Evolutionary conservation across 2,113 vertebrate species (phyloP).

Genomic region (Cinclus cinclus): DNA sequence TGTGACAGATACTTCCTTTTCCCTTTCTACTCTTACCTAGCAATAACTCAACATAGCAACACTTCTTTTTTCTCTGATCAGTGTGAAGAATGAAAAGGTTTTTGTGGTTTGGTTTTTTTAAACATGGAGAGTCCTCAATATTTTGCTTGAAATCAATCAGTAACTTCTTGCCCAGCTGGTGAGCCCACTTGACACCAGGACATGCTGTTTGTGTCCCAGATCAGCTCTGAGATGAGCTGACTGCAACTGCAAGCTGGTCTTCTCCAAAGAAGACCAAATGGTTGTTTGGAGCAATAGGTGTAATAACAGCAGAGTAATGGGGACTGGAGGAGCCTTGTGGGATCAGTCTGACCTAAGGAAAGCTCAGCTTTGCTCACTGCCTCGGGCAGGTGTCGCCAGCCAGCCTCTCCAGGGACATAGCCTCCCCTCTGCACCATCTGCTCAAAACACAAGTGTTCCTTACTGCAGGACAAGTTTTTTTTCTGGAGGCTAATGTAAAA

Average conservation of each 20-base stretch:
- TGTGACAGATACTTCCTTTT: not conserved
- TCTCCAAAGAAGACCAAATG: not conserved
- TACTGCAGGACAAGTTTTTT: not conserved
- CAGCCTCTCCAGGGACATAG: not conserved
- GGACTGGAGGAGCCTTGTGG: accelerated
- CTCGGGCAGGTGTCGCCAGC: not conserved
- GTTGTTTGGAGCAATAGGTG: not conserved
- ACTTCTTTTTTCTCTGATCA: not conserved
- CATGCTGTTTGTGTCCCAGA: not conserved
- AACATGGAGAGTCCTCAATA: not conserved
- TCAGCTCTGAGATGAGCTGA: not conserved
- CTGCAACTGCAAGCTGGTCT: not conserved
- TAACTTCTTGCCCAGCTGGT: not conserved
- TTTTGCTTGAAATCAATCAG: not conserved
- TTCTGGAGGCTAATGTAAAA: not conserved
- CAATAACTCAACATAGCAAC: not conserved
- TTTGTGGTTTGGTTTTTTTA: not conserved
- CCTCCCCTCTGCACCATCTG: not conserved
- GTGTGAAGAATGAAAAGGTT: not conserved
- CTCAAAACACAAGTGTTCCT: not conserved
- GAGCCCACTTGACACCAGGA: not conserved
- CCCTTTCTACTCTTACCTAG: not conserved
- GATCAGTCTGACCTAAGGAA: not conserved
- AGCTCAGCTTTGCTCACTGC: not conserved
- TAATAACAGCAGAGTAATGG: not conserved